Conservation (phyloP, 2,113 vertebrate species). For the Rallus limicola region DNA sequence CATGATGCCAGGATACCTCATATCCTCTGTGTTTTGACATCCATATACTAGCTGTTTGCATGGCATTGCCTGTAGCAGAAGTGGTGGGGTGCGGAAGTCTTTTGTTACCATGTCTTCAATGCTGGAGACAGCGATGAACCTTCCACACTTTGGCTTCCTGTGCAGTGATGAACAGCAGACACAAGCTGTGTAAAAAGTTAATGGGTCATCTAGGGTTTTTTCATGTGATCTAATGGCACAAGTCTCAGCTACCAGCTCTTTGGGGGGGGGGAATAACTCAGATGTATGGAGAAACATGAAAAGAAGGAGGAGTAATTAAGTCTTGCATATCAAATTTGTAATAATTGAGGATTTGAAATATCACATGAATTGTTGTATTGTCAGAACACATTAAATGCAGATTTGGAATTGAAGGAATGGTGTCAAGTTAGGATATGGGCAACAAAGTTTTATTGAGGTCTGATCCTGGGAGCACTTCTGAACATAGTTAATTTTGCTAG, state of each 20-base stretch:
- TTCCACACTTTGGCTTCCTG: not conserved
- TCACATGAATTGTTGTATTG: not conserved
- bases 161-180: not conserved
- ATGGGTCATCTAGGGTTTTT: not conserved
- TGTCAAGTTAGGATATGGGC: not conserved
- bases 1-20: too few relatives aligned
- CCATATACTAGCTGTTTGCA: not conserved
- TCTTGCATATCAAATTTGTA: not conserved
- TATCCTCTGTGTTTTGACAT: not conserved
- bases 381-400: not conserved
- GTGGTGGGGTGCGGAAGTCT: not conserved
- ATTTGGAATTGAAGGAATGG: not conserved
- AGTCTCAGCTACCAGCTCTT: fast-evolving
- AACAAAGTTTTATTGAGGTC: not conserved
- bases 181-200: not conserved
- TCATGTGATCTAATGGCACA: not conserved
- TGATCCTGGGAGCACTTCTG: not conserved
- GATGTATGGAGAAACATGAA: not conserved
- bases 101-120: not conserved
- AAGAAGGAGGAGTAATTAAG: not conserved
- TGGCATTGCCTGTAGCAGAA: not conserved
- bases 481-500: not conserved
- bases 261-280: not conserved
- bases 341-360: not conserved
- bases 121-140: not conserved